Percentiles rank a stretch among this genome's conserved stretches.
These are phyloP conservation scores for Progne subis DNA, from an alignment of 2,113 vertebrate species.

Conservation along the genomic window DNA sequence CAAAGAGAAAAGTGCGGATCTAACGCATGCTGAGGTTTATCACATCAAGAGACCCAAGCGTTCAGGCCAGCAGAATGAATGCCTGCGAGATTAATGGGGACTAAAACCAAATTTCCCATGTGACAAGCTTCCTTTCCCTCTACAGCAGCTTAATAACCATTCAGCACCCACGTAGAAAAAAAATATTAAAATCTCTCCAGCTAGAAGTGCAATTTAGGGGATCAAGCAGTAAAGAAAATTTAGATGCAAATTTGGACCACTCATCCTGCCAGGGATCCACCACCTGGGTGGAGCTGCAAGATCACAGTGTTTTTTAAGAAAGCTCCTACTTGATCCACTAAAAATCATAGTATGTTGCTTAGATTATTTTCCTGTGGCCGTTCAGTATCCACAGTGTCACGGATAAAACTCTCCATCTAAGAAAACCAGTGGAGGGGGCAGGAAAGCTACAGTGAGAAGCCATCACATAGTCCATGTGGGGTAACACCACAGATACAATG, in stretches of 20 bases:
- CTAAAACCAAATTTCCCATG: not conserved
- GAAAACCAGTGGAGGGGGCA: accelerated
- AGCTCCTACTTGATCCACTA: not conserved
- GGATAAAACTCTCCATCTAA: not conserved
- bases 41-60: not conserved
- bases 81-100: not conserved
- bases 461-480: accelerated
- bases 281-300: not conserved
- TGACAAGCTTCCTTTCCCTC: not conserved
- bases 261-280: not conserved
- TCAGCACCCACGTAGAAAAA: not conserved
- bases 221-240: not conserved
- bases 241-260: not conserved
- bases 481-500: not conserved
- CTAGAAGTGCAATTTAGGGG: not conserved
- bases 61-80: not conserved
- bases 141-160: not conserved
- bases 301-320: not conserved
- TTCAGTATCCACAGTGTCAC: not conserved
- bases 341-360: not conserved
- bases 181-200: not conserved
- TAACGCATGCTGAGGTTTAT: not conserved
- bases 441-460: not conserved
- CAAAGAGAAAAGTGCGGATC: not conserved
- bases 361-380: not conserved